phyloP scores from a whole-genome alignment of 2,113 vertebrate species.

The Crypturellus undulatus region DNA sequence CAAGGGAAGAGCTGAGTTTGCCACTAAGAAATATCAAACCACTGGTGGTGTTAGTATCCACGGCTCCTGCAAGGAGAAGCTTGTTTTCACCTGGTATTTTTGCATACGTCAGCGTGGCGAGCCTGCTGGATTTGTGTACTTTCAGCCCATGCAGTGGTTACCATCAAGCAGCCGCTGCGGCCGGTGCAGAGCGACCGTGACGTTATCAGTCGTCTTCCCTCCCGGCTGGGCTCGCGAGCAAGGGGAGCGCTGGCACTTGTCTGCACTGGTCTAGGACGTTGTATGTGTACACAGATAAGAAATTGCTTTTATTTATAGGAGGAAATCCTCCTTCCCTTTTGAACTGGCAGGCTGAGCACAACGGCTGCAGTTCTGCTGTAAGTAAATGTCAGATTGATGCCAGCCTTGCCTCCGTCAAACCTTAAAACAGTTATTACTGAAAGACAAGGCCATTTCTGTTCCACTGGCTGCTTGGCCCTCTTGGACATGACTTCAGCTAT shows the following conservation, averaged over 20 bases:
- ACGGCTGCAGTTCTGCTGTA: constrained; percentile 1
- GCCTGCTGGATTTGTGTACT: neutral
- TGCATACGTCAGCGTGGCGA: neutral
- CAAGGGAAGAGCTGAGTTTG: neutral
- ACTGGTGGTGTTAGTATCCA: neutral
- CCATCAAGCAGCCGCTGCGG: neutral
- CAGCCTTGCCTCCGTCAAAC: neutral
- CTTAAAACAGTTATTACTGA: neutral
- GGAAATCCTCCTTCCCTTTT: constrained; percentile 3
- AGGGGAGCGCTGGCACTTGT: constrained; percentile 15
- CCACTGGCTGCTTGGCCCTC: neutral
- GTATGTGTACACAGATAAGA: constrained; percentile 47
- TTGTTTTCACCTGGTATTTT: neutral
- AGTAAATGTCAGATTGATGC: neutral
- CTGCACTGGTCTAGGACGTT: constrained; percentile 4
- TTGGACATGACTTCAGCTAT: neutral
- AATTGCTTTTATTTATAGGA: constrained; percentile 44
- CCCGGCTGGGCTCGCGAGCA: constrained; percentile 16
- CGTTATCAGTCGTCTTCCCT: constrained; percentile 42
- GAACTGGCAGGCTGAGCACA: neutral
- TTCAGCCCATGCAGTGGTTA: neutral
- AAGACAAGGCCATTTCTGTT: neutral
- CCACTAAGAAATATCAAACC: neutral
- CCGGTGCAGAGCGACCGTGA: constrained; percentile 4
- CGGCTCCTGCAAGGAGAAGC: neutral